phyloP scores from a whole-genome alignment of 2,888 invertebrate genomes.

The Drosophila mimica region DNA sequence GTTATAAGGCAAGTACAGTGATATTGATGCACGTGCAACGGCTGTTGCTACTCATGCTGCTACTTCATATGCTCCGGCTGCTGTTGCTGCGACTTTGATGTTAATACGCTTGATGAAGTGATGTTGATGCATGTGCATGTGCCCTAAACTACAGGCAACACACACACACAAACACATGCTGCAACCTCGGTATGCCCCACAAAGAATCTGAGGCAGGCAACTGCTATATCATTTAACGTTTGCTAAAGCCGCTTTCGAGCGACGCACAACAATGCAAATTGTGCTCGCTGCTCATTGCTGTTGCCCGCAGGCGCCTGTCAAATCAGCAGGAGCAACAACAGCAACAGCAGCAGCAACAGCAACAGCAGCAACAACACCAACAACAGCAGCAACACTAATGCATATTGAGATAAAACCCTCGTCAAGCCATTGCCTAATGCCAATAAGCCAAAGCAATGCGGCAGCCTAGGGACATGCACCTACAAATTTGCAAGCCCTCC shows the following conservation, averaged over 20 bases:
- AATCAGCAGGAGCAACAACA: constrained; percentile 38
- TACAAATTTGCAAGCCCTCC: neutral
- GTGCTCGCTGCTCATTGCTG: constrained; percentile 1
- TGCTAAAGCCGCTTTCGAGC: constrained; percentile 47
- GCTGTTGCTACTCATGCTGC: constrained; percentile 17
- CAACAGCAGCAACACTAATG: constrained; percentile 1
- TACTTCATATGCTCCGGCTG: neutral
- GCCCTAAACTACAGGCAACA: neutral
- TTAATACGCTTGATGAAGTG: constrained; percentile 75
- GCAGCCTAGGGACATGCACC: constrained; percentile 2
- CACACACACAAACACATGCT: neutral
- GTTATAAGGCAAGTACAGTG: constrained; percentile 31
- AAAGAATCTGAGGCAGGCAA: constrained; percentile 24
- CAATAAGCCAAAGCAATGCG: constrained; percentile 65
- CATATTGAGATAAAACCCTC: constrained; percentile 40
- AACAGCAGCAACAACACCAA: constrained; percentile 18
- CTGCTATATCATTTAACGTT: constrained; percentile 48
- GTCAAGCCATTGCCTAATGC: constrained; percentile 60
- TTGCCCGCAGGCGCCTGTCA: constrained; percentile 53
- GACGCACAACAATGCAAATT: constrained; percentile 33
- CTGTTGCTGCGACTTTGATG: constrained; percentile 45
- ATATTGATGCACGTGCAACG: constrained; percentile 60
- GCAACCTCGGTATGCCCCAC: neutral
- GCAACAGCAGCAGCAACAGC: constrained; percentile 3
- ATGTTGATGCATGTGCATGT: constrained; percentile 62